Evolutionary conservation across 1,140 invertebrate species (phyloP).

Genomic region (Acromyrmex charruanus): DNA sequence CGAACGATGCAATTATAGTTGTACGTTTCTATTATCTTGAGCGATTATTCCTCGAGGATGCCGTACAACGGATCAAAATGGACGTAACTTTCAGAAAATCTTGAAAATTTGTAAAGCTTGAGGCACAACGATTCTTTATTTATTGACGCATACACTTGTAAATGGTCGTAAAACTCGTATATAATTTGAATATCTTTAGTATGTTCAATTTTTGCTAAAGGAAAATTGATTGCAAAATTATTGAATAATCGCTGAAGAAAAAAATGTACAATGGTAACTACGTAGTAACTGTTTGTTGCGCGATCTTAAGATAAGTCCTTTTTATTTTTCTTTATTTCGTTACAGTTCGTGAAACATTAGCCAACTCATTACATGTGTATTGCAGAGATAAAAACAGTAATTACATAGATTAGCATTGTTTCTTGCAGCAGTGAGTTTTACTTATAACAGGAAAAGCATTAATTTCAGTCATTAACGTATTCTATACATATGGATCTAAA

Average conservation of each 20-base stretch:
- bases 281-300: slow-evolving; percentile 21
- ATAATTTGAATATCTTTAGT: neutral
- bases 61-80: neutral
- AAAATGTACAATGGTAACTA: neutral
- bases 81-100: neutral
- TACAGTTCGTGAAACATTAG: slow-evolving; percentile 60
- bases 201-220: neutral
- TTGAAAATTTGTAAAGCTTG: slow-evolving; percentile 2
- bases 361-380: slow-evolving; percentile 31
- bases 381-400: slow-evolving; percentile 48
- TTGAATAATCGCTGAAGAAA: neutral
- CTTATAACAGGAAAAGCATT: slow-evolving; percentile 57
- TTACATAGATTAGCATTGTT: slow-evolving; percentile 56
- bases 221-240: neutral
- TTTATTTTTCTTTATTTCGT: slow-evolving; percentile 32
- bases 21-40: slow-evolving; percentile 52
- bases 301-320: slow-evolving; percentile 34
- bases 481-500: slow-evolving; percentile 48
- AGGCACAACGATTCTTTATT: neutral
- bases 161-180: neutral
- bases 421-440: slow-evolving; percentile 54
- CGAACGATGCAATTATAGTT: slow-evolving; percentile 56
- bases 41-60: slow-evolving; percentile 26
- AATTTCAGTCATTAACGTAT: slow-evolving; percentile 49
- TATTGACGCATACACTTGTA: neutral